Base-by-base conservation (phyloP, 1,140 invertebrate species). In the Pseudomyrmex pallidus region DNA sequence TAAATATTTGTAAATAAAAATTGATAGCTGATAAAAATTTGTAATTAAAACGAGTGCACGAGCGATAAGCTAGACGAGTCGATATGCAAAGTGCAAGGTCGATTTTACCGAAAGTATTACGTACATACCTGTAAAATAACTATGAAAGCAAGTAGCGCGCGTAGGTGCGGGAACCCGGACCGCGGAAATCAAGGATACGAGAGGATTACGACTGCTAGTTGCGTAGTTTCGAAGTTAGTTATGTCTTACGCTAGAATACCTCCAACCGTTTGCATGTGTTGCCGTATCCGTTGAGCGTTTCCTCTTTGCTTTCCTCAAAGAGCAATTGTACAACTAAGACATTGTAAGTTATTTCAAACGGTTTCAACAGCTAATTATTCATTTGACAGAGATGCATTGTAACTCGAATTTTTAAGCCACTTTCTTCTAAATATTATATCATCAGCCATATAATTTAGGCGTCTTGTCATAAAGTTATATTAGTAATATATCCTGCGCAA, bases 201-300 rank as follows among this genome's bases (percentile, higher is more conserved):
- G 59, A 50, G 59, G 66, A 74, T 87, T 85, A 72, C 67, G 63
- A 84, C 80, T 83, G 87, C 84, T 73, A 62, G 80, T 87, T 76
- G 70, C 73, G 86, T 86, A 89, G 76, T 89, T 89, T 74, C 82
- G 20, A 88, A 89, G 85, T 88, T 88, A 87, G 80, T 86, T 86
- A 66, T 68, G 66, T 76, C 66, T 78, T 83, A 73, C 50, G 52
- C 84, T 66, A 54, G 67, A 66, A 77, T 89, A 61, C 59, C 74
- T 85, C 74, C 63, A 70, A 64, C 56, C 57, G 50, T 63, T 85
- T 73, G 70, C 63, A 54, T 52, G 70, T 62, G 63, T 85, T 82
- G 50, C 62, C 52, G 62, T 15, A 56, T 57, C 61, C 50, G 35
- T 52, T 68, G 54, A 68, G 44, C 68, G 50, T 74, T 80, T 74